phyloP scores from a whole-genome alignment of 2,888 invertebrate species.

The Tenthredo livida region DNA sequence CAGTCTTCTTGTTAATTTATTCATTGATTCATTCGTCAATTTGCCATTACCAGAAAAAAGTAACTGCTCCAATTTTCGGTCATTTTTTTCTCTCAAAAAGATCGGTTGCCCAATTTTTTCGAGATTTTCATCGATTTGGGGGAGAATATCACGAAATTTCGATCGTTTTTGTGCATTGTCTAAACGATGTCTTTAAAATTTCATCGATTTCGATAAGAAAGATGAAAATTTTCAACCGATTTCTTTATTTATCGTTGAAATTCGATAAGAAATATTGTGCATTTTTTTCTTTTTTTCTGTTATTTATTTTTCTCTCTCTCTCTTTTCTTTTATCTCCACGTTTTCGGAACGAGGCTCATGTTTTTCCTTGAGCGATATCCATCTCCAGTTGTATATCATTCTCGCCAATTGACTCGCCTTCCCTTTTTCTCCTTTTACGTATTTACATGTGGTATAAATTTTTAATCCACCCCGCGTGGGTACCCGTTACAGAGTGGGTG shows the following conservation, averaged over 20 bases:
- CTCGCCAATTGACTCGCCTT: conserved; percentile 27
- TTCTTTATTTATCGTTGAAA: neutral
- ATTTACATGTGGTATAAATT: conserved; percentile 37
- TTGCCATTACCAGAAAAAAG: too few species aligned
- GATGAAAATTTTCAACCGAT: neutral
- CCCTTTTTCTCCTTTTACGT: neutral
- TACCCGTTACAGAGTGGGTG: neutral
- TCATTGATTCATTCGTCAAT: too few species aligned
- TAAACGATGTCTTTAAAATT: neutral
- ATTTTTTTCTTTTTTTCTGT: neutral
- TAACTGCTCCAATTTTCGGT: too few species aligned
- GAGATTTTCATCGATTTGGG: neutral
- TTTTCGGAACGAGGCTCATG: neutral
- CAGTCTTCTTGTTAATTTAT: too few species aligned
- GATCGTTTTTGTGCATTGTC: neutral
- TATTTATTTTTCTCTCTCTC: neutral
- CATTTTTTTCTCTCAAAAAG: too few species aligned
- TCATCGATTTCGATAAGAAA: neutral
- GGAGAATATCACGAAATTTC: neutral
- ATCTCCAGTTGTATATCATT: conserved; percentile 14
- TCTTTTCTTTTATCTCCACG: neutral
- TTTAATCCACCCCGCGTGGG: conserved; percentile 19
- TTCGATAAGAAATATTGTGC: neutral
- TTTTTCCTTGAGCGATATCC: neutral
- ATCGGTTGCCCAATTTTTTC: neutral